Conservation (phyloP, 1,140 invertebrate species). For the Leptopilina clavipes region DNA sequence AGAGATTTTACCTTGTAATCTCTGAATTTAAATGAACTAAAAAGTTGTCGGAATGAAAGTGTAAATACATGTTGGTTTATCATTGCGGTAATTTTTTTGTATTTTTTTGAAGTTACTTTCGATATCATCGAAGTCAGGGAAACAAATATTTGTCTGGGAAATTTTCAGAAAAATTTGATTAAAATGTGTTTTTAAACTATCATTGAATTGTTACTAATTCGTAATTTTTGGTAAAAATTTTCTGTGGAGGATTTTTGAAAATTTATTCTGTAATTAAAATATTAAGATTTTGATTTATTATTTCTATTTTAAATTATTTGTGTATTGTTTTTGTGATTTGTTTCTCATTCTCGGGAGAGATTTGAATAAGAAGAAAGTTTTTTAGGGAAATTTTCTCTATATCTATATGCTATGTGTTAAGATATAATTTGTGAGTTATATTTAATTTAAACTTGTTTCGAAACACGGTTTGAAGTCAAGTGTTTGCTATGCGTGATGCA, state of each 20-base stretch:
- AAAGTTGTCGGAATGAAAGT: constrained; percentile 1
- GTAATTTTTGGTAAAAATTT: too few species aligned
- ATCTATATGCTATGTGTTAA: background rate
- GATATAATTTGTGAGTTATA: constrained; percentile 20
- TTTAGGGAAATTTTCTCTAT: background rate
- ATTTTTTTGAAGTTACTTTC: background rate
- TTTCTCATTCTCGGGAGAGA: background rate
- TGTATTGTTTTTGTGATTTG: background rate
- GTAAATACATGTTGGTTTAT: constrained; percentile 7
- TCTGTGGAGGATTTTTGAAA: too few species aligned
- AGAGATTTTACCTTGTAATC: constrained; percentile 12
- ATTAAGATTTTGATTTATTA: too few species aligned
- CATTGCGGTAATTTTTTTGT: too few species aligned
- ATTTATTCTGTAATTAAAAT: too few species aligned
- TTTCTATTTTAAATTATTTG: too few species aligned
- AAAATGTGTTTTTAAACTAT: too few species aligned
- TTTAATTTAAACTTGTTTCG: constrained; percentile 20
- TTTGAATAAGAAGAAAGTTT: constrained; percentile 13
- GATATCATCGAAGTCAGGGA: too few species aligned
- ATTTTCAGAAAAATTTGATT: too few species aligned
- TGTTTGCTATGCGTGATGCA: constrained; percentile 23
- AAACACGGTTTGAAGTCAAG: constrained; percentile 8
- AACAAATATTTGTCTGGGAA: too few species aligned
- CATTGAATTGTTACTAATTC: too few species aligned
- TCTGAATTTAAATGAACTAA: constrained; percentile 20